Conservation (phyloP, 23 tunicate species). For the Trididemnum clinides region DNA sequence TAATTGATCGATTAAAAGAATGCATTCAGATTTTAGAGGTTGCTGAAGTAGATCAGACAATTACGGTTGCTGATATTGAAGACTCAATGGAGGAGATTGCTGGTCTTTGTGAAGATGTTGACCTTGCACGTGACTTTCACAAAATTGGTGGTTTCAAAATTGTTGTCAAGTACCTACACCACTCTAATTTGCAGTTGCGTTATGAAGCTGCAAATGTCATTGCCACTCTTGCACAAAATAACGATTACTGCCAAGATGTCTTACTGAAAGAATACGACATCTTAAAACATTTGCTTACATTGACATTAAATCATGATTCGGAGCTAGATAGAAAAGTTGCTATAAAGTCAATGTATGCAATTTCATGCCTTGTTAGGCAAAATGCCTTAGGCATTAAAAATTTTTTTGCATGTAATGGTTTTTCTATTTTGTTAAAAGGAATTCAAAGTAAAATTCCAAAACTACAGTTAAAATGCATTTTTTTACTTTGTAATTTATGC, state of each 20-base stretch:
- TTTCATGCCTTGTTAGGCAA: constrained; percentile 64
- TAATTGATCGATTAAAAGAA: constrained; percentile 21
- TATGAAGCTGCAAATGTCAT: constrained; percentile 44
- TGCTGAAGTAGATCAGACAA: neutral
- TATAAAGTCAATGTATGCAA: constrained; percentile 44
- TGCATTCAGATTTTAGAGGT: constrained; percentile 2
- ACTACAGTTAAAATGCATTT: constrained; percentile 32
- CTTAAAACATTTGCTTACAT: neutral
- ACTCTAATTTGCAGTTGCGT: constrained; percentile 14
- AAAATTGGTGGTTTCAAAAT: constrained; percentile 65
- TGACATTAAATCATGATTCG: neutral
- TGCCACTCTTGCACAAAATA: constrained; percentile 54
- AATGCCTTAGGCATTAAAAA: constrained; percentile 39
- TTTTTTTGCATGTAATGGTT: constrained; percentile 38
- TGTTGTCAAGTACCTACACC: constrained; percentile 7
- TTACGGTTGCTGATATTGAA: constrained; percentile 7
- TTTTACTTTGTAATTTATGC: constrained; percentile 39
- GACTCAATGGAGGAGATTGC: constrained; percentile 30
- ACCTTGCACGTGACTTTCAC: constrained; percentile 64
- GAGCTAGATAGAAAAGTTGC: constrained; percentile 10
- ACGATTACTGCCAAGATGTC: constrained; percentile 64
- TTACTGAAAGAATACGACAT: constrained; percentile 38
- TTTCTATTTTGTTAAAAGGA: constrained; percentile 33
- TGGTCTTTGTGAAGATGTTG: constrained; percentile 54
- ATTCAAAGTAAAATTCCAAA: constrained; percentile 24